Evolutionary conservation across 2,797 vertebrate species (phyloP).

Genomic region (Tapirus indicus): DNA sequence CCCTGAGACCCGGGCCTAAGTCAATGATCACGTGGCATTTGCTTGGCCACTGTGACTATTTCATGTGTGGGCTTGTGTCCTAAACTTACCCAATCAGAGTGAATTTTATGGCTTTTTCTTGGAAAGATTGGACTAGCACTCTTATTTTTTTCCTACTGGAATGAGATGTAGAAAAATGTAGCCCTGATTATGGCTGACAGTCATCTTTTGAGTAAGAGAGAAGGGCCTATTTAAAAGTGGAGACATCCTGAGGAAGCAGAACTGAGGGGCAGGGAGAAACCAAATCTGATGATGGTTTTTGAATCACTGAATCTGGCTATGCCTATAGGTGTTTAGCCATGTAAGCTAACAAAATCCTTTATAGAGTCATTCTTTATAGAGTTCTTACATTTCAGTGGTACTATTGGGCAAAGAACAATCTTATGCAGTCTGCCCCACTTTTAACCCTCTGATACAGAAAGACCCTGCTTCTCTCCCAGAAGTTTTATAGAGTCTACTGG

Average conservation of each 20-base stretch:
- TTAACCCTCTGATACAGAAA: neutral
- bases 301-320: neutral
- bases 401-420: neutral
- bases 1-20: neutral
- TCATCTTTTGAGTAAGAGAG: neutral
- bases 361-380: neutral
- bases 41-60: neutral
- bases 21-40: neutral
- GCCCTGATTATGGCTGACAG: neutral
- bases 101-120: neutral
- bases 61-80: neutral
- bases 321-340: neutral
- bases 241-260: neutral
- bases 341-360: slow-evolving; percentile 11
- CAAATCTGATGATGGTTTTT: neutral
- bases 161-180: neutral
- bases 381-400: neutral
- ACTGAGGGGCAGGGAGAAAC: neutral
- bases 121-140: neutral
- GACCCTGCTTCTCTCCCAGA: neutral
- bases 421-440: neutral
- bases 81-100: neutral
- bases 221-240: neutral
- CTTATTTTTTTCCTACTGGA: neutral
- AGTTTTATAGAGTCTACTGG: neutral